Evolutionary conservation across 2,113 vertebrate species (phyloP).

Genomic region (Notarius lentiginosus): DNA sequence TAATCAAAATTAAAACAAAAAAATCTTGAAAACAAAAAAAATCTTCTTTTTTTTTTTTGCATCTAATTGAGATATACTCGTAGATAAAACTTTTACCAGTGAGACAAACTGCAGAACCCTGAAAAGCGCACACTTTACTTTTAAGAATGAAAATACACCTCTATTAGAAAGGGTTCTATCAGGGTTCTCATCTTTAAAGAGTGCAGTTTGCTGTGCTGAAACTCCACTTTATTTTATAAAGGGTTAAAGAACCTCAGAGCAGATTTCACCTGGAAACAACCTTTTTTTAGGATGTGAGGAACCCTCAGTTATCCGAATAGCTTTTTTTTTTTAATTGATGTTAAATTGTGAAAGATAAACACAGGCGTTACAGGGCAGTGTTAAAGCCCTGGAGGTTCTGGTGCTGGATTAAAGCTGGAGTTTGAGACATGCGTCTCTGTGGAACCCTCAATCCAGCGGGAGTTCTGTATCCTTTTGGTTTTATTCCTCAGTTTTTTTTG

Average conservation of each 20-base stretch:
- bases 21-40: too few relatives aligned
- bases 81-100: background rate
- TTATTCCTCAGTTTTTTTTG: too few relatives aligned
- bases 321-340: background rate
- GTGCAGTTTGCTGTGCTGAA: background rate
- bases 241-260: background rate
- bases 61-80: too few relatives aligned
- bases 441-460: constrained; percentile 27
- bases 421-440: constrained; percentile 34
- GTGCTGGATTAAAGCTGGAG: background rate
- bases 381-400: background rate
- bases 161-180: background rate
- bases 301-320: background rate
- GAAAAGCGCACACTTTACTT: background rate
- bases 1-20: too few relatives aligned
- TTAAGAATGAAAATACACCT: background rate
- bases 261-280: background rate
- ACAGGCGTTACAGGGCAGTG: background rate
- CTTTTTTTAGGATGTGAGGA: background rate
- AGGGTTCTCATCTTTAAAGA: background rate
- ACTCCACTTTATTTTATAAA: background rate
- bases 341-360: background rate
- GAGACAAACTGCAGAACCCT: background rate
- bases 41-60: too few relatives aligned
- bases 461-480: constrained; percentile 46